These are phyloP conservation scores for Macrosoma leucophasiata DNA, from an alignment of 2,888 invertebrate species.

Conservation along the genomic window DNA sequence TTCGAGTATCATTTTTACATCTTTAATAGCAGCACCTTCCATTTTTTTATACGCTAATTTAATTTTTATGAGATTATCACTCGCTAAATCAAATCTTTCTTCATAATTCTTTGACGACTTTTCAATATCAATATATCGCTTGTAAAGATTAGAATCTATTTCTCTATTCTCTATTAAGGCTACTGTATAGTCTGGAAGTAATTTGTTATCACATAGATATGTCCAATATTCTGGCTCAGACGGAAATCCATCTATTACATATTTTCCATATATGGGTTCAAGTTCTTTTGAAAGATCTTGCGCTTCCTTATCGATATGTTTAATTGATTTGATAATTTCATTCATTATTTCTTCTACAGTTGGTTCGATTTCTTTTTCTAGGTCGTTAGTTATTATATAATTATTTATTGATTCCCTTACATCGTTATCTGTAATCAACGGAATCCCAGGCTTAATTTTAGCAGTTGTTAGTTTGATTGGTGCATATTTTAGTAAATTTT, in stretches of 20 bases:
- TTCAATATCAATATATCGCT: conserved; percentile 50
- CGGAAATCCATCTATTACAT: conserved; percentile 77
- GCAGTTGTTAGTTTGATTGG: conserved; percentile 43
- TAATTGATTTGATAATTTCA: conserved; percentile 50
- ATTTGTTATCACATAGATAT: conserved; percentile 51
- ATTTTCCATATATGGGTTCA: conserved; percentile 61
- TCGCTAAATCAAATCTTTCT: conserved; percentile 39
- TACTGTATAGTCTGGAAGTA: conserved; percentile 73
- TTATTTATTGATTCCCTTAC: conserved; percentile 51
- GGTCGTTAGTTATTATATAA: conserved; percentile 51
- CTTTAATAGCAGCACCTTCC: conserved; percentile 21
- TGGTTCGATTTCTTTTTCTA: conserved; percentile 58
- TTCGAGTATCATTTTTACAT: conserved; percentile 37
- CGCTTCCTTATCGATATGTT: conserved; percentile 45
- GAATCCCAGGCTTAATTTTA: conserved; percentile 41
- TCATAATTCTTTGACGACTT: conserved; percentile 39
- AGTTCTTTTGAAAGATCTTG: conserved; percentile 34
- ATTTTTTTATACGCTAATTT: conserved; percentile 34
- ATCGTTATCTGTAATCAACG: conserved; percentile 63
- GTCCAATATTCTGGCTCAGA: conserved; percentile 65
- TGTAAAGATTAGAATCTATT: conserved; percentile 43
- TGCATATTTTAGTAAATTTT: conserved; percentile 42
- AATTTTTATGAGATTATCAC: conserved; percentile 48
- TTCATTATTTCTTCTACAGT: conserved; percentile 57
- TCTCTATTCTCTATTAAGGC: conserved; percentile 70